A percentile compares a stretch with the other conserved stretches of the same genome.
phyloP scores from a whole-genome alignment of 2,888 invertebrate genomes.

The Dione juno region DNA sequence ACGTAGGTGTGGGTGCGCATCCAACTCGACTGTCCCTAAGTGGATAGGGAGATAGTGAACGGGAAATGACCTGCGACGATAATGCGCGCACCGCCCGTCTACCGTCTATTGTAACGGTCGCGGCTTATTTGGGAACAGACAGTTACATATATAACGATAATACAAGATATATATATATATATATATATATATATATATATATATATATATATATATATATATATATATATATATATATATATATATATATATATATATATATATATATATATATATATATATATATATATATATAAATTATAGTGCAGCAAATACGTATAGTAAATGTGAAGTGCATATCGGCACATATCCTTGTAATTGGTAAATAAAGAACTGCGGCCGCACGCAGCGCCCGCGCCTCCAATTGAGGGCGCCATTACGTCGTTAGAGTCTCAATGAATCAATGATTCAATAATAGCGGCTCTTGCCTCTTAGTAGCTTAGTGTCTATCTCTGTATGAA shows the following conservation, averaged over 20 bases:
- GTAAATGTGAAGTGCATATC: background rate
- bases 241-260: too few relatives aligned
- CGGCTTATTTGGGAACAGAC: background rate
- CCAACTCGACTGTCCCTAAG: too few relatives aligned
- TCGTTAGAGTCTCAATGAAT: constrained; percentile 35
- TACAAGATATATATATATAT: too few relatives aligned
- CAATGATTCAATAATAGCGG: constrained; percentile 14
- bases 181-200: too few relatives aligned
- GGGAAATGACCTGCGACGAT: background rate
- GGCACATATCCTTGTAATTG: background rate
- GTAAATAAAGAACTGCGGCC: constrained; percentile 1
- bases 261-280: too few relatives aligned
- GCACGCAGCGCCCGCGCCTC: constrained; percentile 19
- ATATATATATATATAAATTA: too few relatives aligned
- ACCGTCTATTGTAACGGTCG: background rate
- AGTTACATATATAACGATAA: too few relatives aligned
- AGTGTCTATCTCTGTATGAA: too few relatives aligned
- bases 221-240: too few relatives aligned
- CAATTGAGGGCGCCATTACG: constrained; percentile 42
- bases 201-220: too few relatives aligned
- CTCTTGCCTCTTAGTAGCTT: background rate
- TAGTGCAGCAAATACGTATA: background rate
- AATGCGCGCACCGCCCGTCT: background rate
- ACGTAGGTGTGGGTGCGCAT: too few relatives aligned
- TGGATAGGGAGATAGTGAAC: background rate